Evolutionary conservation across 2,113 vertebrate genomes (phyloP), one percentile per base, ranked within the genome.

Genomic region (Tinamus guttatus): DNA sequence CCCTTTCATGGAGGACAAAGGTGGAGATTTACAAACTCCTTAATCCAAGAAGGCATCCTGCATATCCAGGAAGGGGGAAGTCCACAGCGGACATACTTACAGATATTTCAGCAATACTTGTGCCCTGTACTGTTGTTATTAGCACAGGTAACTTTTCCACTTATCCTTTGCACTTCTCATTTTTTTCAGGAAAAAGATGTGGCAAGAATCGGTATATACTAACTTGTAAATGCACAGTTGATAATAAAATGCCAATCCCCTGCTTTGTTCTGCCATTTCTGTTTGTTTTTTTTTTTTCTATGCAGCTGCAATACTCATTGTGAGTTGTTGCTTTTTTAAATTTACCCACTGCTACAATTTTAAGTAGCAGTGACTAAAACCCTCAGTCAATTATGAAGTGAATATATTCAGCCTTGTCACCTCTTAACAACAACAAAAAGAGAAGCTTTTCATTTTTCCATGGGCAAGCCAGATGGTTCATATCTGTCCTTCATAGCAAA

Each of bases 401-500:
- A 52, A 84, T 81, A 58, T 54, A 76, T 80, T 77, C 76, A 51
- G 43, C 34, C 69, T 93, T 93, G 84, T 92, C 88, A 94, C 75
- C 18, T 71, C 49, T 63, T 52, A 58, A 83, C 43, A 30, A 56
- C 27, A 82, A 74, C 63, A 95, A 80, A 64, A 43, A 76, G 58
- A 40, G 32, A 65, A 70, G 14, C 69, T 81, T 68, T 85, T 89
- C 40, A 47, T 87, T 96, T 95, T 85, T 90, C 70, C 68, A 16
- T 43, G 40, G 41, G 77, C 80, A 70, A 92, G 59, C 85, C 78
- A 90, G 83, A 94, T 96, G 89, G 79, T 43, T 95, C 86, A 81
- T 85, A 1, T 95, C 75, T 92, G 89, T 94, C 85, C 93, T 94
- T 94, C 78, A 68, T 89, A 86, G 73, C 54, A 92, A 69, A 88